Conservation (phyloP, 35 echinoderm and acorn worm species). For the Eucidaris tribuloides region DNA sequence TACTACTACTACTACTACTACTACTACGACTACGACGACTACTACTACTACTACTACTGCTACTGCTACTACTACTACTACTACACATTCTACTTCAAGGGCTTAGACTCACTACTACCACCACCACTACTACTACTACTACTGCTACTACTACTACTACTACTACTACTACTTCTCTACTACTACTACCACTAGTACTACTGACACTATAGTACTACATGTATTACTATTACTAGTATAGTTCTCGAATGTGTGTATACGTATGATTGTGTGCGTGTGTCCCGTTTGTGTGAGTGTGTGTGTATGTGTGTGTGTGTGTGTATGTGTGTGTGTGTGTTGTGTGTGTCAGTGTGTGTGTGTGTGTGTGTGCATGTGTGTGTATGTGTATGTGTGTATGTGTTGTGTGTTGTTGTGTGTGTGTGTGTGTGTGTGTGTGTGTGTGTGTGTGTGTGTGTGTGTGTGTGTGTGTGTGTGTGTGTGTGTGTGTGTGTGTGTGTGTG, state of each 20-base stretch:
- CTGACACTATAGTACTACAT: not conserved
- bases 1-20: not conserved
- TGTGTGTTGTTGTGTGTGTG: not conserved
- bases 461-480: not conserved
- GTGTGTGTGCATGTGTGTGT: not conserved
- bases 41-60: not conserved
- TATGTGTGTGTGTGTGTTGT: too few species aligned
- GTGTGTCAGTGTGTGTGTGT: too few species aligned
- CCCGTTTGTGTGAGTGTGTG: too few species aligned
- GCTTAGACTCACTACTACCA: too few species aligned
- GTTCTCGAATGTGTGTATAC: too few species aligned
- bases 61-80: not conserved
- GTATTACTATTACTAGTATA: not conserved
- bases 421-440: not conserved
- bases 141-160: not conserved
- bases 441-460: not conserved
- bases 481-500: not conserved
- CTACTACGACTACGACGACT: not conserved
- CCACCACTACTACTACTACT: not conserved
- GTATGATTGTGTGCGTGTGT: too few species aligned
- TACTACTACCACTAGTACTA: not conserved
- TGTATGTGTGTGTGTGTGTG: too few species aligned
- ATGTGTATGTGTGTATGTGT: not conserved
- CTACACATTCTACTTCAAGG: not conserved
- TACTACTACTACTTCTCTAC: not conserved